phyloP scores from a whole-genome alignment of 2,113 vertebrate genomes.

The Motacilla alba region DNA sequence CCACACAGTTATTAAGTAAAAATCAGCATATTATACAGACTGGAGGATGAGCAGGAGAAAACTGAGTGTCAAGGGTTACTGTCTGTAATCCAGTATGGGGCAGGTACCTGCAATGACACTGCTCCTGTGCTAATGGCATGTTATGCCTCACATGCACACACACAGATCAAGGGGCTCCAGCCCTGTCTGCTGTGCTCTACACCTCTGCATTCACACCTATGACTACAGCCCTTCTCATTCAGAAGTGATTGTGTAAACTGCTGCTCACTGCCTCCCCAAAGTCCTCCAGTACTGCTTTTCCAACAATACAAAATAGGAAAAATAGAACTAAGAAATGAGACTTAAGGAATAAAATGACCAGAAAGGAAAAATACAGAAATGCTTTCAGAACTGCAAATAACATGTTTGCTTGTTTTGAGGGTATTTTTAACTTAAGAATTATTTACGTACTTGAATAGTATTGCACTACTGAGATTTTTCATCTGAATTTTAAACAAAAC shows the following conservation, averaged over 20 bases:
- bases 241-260: neutral
- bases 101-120: neutral
- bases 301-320: neutral
- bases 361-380: neutral
- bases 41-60: neutral
- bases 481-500: neutral
- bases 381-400: neutral
- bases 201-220: neutral
- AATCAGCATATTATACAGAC: neutral
- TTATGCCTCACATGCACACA: neutral
- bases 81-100: neutral
- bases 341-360: neutral
- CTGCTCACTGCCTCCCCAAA: neutral
- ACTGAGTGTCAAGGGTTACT: neutral
- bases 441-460: neutral
- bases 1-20: neutral
- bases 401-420: neutral
- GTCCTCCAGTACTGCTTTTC: neutral
- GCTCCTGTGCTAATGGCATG: neutral
- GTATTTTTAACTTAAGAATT: neutral
- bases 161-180: neutral
- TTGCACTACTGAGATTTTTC: neutral
- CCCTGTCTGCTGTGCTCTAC: neutral
- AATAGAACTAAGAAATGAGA: neutral
- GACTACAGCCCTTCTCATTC: neutral